These are phyloP conservation scores for Zapornia atra DNA, from an alignment of 2,113 vertebrate genomes.

Conservation along the genomic window DNA sequence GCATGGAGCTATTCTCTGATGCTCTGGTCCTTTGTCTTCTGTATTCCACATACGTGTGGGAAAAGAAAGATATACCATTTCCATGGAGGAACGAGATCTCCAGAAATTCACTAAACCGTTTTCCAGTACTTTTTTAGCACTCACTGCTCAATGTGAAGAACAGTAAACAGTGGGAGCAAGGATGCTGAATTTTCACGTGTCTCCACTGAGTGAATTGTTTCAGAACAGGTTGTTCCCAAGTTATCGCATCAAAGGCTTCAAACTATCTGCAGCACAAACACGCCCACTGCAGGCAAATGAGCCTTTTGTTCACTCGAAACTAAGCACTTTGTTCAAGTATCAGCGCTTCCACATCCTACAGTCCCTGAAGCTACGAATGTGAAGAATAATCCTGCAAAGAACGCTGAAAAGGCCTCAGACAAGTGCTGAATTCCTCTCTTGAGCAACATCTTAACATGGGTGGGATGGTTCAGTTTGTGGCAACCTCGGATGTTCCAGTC, in stretches of 20 bases:
- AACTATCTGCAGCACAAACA: slow-evolving; percentile 55
- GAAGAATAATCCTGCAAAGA: background rate
- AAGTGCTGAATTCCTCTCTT: background rate
- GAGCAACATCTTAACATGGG: background rate
- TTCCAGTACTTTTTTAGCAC: background rate
- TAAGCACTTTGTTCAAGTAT: slow-evolving; percentile 42
- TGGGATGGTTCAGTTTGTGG: background rate
- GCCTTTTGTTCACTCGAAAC: slow-evolving; percentile 48
- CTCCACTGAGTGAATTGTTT: background rate
- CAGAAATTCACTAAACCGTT: background rate
- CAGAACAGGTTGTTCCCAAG: slow-evolving; percentile 22
- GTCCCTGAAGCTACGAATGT: background rate
- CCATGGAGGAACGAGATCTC: background rate
- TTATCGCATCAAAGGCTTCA: slow-evolving; percentile 36
- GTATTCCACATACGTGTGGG: rapidly evolving
- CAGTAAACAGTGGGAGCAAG: background rate
- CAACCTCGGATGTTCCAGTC: background rate
- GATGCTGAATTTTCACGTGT: background rate
- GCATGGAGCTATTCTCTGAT: background rate
- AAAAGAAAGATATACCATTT: background rate
- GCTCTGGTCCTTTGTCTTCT: background rate
- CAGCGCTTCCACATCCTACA: slow-evolving; percentile 5
- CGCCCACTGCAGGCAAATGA: slow-evolving; percentile 54
- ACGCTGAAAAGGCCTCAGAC: slow-evolving; percentile 5
- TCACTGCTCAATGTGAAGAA: background rate